These are phyloP conservation scores for Sinotaia quadrata DNA, from an alignment of 2,888 invertebrate genomes.

Conservation along the genomic window DNA sequence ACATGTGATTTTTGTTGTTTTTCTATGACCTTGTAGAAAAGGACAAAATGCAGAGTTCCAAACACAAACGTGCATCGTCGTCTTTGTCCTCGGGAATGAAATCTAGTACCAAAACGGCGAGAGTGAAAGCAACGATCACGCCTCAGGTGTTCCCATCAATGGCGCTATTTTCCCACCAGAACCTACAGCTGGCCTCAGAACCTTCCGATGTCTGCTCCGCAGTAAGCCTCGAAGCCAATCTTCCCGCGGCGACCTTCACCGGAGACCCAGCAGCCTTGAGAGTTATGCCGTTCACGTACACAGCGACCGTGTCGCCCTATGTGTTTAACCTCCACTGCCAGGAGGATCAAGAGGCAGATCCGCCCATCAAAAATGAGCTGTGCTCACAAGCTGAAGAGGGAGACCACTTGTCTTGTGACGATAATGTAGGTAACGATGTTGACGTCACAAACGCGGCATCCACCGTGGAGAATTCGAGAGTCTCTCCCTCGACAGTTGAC, in stretches of 20 bases:
- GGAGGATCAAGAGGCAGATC: background rate
- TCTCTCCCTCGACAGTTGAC: background rate
- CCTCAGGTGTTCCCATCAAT: background rate
- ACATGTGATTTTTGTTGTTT: background rate
- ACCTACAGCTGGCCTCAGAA: background rate
- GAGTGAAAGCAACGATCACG: conserved; percentile 13
- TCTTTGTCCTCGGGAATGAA: background rate
- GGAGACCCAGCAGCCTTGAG: background rate
- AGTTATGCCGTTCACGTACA: background rate
- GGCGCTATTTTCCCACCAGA: background rate
- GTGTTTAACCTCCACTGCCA: background rate
- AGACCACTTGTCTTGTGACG: background rate
- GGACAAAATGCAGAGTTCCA: background rate
- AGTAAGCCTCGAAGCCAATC: background rate
- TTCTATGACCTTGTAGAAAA: background rate
- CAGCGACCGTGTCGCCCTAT: background rate
- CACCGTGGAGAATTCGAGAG: background rate
- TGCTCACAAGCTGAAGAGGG: background rate
- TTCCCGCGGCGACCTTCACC: background rate
- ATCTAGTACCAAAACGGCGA: background rate
- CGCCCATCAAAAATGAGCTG: background rate
- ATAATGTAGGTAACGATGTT: background rate
- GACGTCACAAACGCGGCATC: background rate
- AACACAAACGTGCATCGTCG: background rate
- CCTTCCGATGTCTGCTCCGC: background rate